These are phyloP conservation scores for Myanophis thanlyinensis DNA, from an alignment of 2,113 vertebrate genomes.

Conservation along the genomic window DNA sequence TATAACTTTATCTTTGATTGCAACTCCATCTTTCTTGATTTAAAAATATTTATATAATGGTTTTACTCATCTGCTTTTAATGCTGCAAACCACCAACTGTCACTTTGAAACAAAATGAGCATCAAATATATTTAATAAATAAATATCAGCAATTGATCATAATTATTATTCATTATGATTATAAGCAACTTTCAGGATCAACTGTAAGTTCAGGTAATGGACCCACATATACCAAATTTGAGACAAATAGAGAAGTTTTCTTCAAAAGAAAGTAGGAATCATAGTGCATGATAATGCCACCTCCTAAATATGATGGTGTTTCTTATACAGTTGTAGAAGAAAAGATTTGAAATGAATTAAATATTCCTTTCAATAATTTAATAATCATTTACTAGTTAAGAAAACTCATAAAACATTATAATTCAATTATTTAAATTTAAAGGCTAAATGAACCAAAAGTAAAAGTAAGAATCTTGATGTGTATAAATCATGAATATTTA, in stretches of 20 bases:
- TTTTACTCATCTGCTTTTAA: neutral
- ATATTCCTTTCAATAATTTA: neutral
- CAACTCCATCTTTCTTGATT: neutral
- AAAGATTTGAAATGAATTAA: neutral
- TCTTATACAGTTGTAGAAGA: neutral
- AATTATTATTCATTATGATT: neutral
- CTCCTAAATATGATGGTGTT: neutral
- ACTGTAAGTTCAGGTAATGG: neutral
- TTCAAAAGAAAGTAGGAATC: neutral
- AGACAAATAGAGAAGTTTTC: neutral
- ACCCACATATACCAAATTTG: neutral
- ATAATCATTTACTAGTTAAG: neutral
- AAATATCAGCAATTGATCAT: neutral
- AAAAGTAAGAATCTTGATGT: neutral
- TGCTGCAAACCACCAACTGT: neutral
- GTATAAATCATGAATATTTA: neutral
- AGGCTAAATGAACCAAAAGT: neutral
- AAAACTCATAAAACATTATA: neutral
- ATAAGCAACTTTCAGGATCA: neutral
- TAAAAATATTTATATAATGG: neutral
- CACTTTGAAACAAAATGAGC: neutral
- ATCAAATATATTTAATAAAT: neutral
- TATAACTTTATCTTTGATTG: neutral
- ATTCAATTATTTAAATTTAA: neutral
- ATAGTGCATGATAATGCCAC: neutral